Evolutionary conservation across 2,113 vertebrate species (phyloP).

Genomic region (Caloenas nicobarica): DNA sequence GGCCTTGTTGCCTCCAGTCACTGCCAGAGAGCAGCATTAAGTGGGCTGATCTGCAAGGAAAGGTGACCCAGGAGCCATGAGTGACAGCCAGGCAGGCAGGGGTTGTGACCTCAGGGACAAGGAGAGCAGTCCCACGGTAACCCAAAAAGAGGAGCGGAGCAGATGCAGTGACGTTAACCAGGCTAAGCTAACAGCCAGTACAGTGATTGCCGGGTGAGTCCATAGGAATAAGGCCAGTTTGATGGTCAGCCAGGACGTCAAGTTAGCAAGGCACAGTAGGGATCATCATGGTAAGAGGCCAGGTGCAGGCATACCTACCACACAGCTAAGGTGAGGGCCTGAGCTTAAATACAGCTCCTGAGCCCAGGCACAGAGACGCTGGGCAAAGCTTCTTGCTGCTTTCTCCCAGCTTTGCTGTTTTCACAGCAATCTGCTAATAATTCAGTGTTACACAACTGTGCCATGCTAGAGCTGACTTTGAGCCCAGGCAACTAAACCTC

Average conservation of each 20-base stretch:
- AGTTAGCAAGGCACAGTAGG: not conserved
- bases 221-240: not conserved
- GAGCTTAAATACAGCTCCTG: not conserved
- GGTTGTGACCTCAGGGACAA: not conserved
- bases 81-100: not conserved
- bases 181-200: not conserved
- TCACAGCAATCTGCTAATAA: not conserved
- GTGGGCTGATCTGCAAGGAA: not conserved
- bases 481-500: not conserved
- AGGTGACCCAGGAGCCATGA: not conserved
- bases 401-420: not conserved
- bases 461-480: not conserved
- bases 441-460: not conserved
- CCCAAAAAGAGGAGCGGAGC: not conserved
- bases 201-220: not conserved
- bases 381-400: not conserved
- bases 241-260: not conserved
- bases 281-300: not conserved
- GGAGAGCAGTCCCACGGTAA: not conserved
- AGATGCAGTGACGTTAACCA: not conserved
- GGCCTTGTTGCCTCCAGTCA: not conserved
- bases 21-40: not conserved
- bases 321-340: not conserved
- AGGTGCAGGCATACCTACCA: not conserved
- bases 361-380: not conserved